phyloP scores from a whole-genome alignment of 2,797 vertebrate species.

The Capromys pilorides region DNA sequence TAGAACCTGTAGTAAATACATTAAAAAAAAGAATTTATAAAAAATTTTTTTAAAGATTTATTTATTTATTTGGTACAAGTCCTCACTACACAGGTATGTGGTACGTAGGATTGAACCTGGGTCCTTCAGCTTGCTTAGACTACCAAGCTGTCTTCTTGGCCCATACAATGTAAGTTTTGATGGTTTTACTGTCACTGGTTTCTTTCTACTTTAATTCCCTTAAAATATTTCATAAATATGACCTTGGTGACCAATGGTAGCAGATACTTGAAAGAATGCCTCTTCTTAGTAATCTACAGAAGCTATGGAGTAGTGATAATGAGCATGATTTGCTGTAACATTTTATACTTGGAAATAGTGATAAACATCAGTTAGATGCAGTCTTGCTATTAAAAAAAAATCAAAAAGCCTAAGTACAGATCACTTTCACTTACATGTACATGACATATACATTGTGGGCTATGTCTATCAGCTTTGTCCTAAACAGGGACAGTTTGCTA shows the following conservation, averaged over 20 bases:
- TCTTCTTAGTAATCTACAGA: background rate
- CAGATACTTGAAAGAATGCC: slow-evolving; percentile 27
- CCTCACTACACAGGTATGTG: too few species aligned
- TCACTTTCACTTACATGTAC: background rate
- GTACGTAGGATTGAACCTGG: too few species aligned
- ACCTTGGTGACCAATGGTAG: slow-evolving; percentile 41
- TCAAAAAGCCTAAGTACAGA: background rate
- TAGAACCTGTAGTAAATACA: too few species aligned
- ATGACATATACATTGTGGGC: background rate
- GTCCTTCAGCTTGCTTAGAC: too few species aligned
- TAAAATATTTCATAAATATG: background rate
- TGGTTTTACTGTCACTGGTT: slow-evolving; percentile 2
- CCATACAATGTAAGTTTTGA: slow-evolving; percentile 44
- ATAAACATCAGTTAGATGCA: background rate
- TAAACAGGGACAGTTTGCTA: slow-evolving; percentile 23
- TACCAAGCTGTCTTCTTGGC: too few species aligned
- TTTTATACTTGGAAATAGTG: slow-evolving; percentile 52
- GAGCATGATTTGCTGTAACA: slow-evolving; percentile 10
- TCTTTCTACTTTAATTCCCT: slow-evolving; percentile 22
- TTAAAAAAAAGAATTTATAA: too few species aligned
- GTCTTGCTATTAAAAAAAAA: slow-evolving; percentile 47
- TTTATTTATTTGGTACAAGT: too few species aligned
- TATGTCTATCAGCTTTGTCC: slow-evolving; percentile 29
- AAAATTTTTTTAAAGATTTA: too few species aligned
- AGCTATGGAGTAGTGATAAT: slow-evolving; percentile 19